Percentiles rank a stretch among this genome's conserved stretches.
Conservation (phyloP, 2,797 vertebrate species). For the Urophycis tenuis region DNA sequence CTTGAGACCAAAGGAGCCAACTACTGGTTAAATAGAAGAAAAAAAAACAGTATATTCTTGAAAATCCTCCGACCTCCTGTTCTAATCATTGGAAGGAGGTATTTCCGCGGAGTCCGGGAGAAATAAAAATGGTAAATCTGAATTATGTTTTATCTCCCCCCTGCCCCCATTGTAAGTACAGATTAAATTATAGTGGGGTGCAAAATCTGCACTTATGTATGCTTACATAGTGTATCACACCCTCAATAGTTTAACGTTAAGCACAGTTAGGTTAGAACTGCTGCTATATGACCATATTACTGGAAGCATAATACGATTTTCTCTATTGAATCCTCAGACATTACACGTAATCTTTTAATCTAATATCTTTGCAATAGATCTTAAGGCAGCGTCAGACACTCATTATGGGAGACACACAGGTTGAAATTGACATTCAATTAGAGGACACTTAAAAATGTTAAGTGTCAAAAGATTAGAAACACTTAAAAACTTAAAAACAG, state of each 20-base stretch:
- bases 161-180: too few relatives aligned
- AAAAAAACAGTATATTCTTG: not conserved
- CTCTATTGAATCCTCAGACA: not conserved
- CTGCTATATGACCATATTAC: not conserved
- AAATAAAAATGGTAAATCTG: not conserved
- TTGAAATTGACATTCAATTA: not conserved
- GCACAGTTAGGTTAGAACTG: not conserved
- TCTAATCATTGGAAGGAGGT: slow-evolving; percentile 4
- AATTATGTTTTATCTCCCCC: not conserved
- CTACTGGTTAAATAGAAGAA: slow-evolving; percentile 7
- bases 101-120: not conserved
- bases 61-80: not conserved
- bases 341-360: too few relatives aligned
- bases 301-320: not conserved
- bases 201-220: not conserved
- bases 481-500: not conserved
- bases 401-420: not conserved
- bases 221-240: not conserved
- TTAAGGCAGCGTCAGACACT: not conserved
- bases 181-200: not conserved
- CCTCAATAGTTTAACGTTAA: not conserved
- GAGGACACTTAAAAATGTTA: not conserved
- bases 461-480: not conserved
- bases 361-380: not conserved
- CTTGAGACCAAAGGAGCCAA: slow-evolving; percentile 21